Evolutionary conservation across 2,113 vertebrate genomes (phyloP).

Genomic region (Arothron firmamentum): DNA sequence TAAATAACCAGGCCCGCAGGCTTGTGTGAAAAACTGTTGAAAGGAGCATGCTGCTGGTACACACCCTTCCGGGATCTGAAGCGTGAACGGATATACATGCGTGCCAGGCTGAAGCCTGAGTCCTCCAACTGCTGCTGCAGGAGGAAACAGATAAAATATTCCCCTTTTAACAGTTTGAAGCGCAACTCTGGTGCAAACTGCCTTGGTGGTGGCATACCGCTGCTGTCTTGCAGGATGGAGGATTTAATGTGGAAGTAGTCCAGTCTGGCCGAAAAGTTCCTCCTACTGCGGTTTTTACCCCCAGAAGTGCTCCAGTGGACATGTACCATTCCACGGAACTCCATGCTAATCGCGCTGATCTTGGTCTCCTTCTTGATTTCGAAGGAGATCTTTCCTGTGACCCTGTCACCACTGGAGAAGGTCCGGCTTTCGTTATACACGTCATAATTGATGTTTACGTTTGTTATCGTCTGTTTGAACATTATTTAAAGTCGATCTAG

Average conservation of each 20-base stretch:
- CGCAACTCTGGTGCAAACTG: background rate
- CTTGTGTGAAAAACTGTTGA: background rate
- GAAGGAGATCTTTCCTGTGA: constrained; percentile 50
- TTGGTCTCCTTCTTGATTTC: constrained; percentile 35
- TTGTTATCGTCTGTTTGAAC: constrained; percentile 36
- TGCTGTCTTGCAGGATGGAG: constrained; percentile 15
- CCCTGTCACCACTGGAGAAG: constrained; percentile 22
- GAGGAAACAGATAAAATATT: background rate
- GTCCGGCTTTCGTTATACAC: background rate
- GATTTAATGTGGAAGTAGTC: constrained; percentile 24
- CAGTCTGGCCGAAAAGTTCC: background rate
- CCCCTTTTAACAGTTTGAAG: background rate
- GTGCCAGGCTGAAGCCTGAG: constrained; percentile 32
- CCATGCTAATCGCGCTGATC: constrained; percentile 26
- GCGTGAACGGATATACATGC: constrained; percentile 48
- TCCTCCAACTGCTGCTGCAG: background rate
- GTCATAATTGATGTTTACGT: constrained; percentile 44
- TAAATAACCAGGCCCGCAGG: too few species aligned
- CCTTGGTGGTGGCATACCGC: background rate
- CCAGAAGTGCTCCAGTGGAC: constrained; percentile 34
- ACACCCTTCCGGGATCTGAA: constrained; percentile 50
- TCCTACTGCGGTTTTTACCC: background rate
- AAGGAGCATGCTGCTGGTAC: constrained; percentile 9
- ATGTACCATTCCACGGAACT: constrained; percentile 3
- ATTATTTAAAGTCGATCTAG: constrained; percentile 7